Percentiles rank a stretch among this genome's conserved stretches.
Conservation (phyloP, 2,888 invertebrate species). For the Malacosoma neustria region DNA sequence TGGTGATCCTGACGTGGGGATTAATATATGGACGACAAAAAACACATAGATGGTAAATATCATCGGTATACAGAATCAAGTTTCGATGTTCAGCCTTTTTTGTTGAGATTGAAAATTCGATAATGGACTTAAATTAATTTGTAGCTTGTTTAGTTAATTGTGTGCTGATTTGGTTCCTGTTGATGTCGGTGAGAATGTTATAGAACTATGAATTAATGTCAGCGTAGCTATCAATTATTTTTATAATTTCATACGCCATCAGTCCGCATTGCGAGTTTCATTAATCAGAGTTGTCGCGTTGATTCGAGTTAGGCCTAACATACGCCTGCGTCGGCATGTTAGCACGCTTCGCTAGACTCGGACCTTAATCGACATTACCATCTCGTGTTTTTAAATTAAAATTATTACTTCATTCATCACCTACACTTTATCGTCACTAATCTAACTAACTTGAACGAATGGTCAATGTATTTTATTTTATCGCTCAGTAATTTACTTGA, state of each 20-base stretch:
- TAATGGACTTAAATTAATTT: constrained; percentile 49
- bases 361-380: constrained; percentile 52
- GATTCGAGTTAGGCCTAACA: constrained; percentile 62
- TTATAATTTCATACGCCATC: constrained; percentile 40
- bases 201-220: constrained; percentile 6
- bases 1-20: constrained; percentile 70
- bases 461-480: constrained; percentile 62
- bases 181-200: constrained; percentile 16
- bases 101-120: constrained; percentile 40
- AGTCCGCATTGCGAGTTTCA: constrained; percentile 43
- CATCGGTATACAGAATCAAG: constrained; percentile 54
- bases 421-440: constrained; percentile 57
- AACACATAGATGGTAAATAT: constrained; percentile 41
- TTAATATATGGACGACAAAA: constrained; percentile 71
- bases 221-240: constrained; percentile 2
- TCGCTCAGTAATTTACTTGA: constrained; percentile 52
- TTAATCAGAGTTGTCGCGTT: constrained; percentile 50
- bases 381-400: constrained; percentile 56
- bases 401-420: constrained; percentile 68
- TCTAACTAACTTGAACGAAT: constrained; percentile 60
- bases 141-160: constrained; percentile 29
- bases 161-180: constrained; percentile 12
- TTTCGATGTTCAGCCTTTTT: constrained; percentile 45
- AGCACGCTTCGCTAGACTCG: constrained; percentile 39
- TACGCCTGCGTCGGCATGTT: constrained; percentile 42